These are phyloP conservation scores for Thymelicus lineola DNA, from an alignment of 2,888 invertebrate genomes.

Conservation along the genomic window DNA sequence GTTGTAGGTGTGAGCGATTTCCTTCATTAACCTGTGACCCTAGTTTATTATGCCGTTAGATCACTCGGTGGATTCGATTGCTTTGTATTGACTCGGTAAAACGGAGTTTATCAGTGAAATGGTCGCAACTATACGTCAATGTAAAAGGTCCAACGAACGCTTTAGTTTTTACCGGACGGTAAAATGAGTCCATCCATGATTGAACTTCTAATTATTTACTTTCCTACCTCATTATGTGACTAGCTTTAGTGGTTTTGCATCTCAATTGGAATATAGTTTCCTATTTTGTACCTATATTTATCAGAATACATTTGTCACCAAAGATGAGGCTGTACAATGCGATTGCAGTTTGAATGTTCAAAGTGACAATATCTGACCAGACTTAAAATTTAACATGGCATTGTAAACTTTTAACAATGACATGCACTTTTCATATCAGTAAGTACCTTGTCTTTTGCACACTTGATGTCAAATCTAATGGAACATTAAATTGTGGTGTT, in stretches of 20 bases:
- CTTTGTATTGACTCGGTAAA: background rate
- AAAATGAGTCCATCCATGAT: constrained; percentile 60
- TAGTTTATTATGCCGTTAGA: background rate
- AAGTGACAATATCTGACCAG: constrained; percentile 44
- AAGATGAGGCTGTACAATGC: constrained; percentile 75
- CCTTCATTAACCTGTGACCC: constrained; percentile 22
- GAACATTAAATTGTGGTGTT: constrained; percentile 66
- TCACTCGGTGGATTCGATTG: background rate
- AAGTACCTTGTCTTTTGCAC: constrained; percentile 61
- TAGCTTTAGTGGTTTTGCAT: constrained; percentile 64
- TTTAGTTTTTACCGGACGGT: constrained; percentile 36
- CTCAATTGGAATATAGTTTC: constrained; percentile 56
- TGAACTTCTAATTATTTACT: constrained; percentile 66
- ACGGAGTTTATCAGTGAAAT: constrained; percentile 6
- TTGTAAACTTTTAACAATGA: constrained; percentile 45
- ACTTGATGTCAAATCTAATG: constrained; percentile 61
- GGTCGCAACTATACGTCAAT: background rate
- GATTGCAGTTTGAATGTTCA: constrained; percentile 53
- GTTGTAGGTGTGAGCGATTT: constrained; percentile 18
- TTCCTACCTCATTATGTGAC: constrained; percentile 81
- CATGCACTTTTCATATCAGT: constrained; percentile 68
- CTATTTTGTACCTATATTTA: constrained; percentile 54
- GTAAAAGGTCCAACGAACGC: constrained; percentile 21
- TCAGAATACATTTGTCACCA: constrained; percentile 69
- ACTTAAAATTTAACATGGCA: constrained; percentile 24